Evolutionary conservation across 2,888 invertebrate species (phyloP), one percentile per base, ranked within the genome.

Genomic region (Trichopoda pennipes): DNA sequence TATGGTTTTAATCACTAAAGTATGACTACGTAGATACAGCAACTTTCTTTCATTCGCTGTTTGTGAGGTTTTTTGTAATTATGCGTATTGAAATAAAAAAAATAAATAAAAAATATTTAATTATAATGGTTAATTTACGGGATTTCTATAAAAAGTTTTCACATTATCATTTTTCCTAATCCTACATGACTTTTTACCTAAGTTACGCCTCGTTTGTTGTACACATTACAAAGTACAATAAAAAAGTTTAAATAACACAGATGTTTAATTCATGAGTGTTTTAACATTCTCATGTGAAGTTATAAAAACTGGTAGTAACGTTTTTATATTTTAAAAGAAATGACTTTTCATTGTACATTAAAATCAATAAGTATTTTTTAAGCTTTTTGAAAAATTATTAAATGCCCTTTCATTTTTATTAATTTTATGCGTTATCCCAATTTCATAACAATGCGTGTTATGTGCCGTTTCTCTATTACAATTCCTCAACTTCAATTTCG

Each of bases 201-300:
- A 53, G 78, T 78, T 60, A 78, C 69, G 78, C 81, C 66, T 74
- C 78, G 69, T 64, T 81, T 42, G 16, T 42, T 51, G 60, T 32
- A 42, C 56, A 44, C 56, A 47, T 47, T n/a, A 38, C 10, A 10
- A 44, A 42, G 38, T 58, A 32, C 17, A 35, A 56, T 60, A 64
- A 32, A 47, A 74, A 66, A 77, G 19, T 55, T 14, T n/a, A 14
- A 44, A 38, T 14, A 44, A 60, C 4, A 12, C 38, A 38, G 38
- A 17, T 49, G 56, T 68, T 66, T 68, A 55, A 66, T 72, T 76
- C 47, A 60, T 80, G 63, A 56, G 17, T 55, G 19, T 70, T 75
- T 44, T 17, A 69, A 69, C 32, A 70, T 70, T 80, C 38, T 38
- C 38, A 38, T 2, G 38, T 38, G 28, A 28, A 28, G n/a, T n/a